phyloP scores from a whole-genome alignment of 2,888 invertebrate genomes.

The Protonemura montana region DNA sequence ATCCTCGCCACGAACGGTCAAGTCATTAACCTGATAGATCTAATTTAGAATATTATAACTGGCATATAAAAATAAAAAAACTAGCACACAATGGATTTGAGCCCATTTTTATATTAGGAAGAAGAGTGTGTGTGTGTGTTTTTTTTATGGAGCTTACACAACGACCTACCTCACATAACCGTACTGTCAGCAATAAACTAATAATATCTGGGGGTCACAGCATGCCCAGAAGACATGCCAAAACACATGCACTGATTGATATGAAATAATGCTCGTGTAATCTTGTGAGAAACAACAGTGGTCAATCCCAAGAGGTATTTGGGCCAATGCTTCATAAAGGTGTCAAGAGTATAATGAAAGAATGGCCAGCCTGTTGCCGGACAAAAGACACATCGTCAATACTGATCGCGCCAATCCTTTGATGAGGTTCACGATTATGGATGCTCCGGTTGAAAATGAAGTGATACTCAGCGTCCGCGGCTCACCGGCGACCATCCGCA shows the following conservation, averaged over 20 bases:
- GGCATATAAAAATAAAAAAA: slow-evolving; percentile 27
- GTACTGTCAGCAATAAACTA: slow-evolving; percentile 25
- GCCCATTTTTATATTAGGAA: slow-evolving; percentile 38
- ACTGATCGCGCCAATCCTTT: neutral
- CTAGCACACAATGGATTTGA: slow-evolving; percentile 29
- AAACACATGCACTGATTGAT: slow-evolving; percentile 4
- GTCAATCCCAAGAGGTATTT: slow-evolving; percentile 2
- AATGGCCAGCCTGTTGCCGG: neutral
- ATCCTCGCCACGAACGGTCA: neutral
- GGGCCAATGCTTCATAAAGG: slow-evolving; percentile 10
- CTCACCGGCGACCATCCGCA: neutral
- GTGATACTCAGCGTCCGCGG: neutral
- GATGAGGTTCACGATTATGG: neutral
- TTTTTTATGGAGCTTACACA: slow-evolving; percentile 19
- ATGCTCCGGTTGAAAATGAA: neutral
- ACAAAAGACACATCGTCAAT: neutral
- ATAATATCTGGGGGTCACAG: slow-evolving; percentile 29
- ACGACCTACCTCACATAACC: slow-evolving; percentile 40
- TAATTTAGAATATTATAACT: slow-evolving; percentile 10
- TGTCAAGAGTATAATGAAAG: neutral
- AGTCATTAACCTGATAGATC: slow-evolving; percentile 38
- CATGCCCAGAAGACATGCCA: slow-evolving; percentile 28
- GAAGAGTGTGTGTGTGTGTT: no score
- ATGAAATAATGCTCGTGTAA: neutral
- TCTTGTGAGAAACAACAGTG: neutral